A percentile compares a stretch with the other conserved stretches of the same genome.
Conservation (phyloP, 2,888 invertebrate genomes). For the Chaitophorus viminalis region DNA sequence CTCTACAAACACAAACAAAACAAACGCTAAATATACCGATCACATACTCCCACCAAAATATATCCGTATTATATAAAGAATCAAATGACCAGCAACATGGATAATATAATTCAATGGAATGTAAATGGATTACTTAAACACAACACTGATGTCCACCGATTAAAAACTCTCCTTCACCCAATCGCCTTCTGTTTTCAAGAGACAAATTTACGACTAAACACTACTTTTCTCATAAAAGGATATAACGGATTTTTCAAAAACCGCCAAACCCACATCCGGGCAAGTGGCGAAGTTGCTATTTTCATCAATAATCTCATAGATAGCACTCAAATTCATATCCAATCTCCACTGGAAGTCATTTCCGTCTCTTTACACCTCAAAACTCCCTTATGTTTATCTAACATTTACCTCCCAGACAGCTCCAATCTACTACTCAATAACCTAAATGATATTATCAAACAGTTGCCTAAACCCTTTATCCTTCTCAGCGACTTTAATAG, state of each 20-base stretch:
- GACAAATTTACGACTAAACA: no score
- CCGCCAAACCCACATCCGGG: slow-evolving; percentile 2
- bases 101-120: no score
- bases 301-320: not conserved
- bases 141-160: no score
- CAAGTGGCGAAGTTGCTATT: slow-evolving; percentile 18
- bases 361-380: slow-evolving; percentile 12
- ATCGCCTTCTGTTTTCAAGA: no score
- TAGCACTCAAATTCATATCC: slow-evolving; percentile 24
- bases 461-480: slow-evolving; percentile 15
- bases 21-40: no score
- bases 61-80: no score
- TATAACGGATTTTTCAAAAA: slow-evolving; percentile 24
- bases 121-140: no score
- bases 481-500: slow-evolving; percentile 15
- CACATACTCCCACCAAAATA: no score
- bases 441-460: slow-evolving; percentile 10
- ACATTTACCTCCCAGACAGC: slow-evolving; percentile 27
- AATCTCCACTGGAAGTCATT: slow-evolving; percentile 19
- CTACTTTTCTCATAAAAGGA: no score
- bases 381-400: slow-evolving; percentile 13
- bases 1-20: no score
- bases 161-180: no score
- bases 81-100: no score
- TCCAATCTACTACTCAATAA: not conserved